These are phyloP conservation scores for Erebia epiphron DNA, from an alignment of 2,888 invertebrate genomes.

Conservation along the genomic window DNA sequence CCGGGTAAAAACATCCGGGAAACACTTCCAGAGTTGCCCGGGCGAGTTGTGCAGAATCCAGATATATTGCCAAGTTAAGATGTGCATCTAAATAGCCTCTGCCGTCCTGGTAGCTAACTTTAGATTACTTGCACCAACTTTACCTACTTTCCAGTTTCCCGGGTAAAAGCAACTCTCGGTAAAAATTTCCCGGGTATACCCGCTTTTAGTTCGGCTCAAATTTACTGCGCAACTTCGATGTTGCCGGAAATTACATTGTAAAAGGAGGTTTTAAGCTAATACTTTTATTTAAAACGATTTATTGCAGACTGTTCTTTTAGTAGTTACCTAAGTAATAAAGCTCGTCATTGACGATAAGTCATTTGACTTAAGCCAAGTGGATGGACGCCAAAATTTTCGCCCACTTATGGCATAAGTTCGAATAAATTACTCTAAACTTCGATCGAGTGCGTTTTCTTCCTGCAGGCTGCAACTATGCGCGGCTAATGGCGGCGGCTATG, in stretches of 20 bases:
- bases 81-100: constrained; percentile 82
- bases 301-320: not conserved
- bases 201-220: constrained; percentile 71
- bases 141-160: constrained; percentile 60
- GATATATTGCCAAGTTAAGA: constrained; percentile 81
- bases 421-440: too few relatives aligned
- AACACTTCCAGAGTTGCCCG: constrained; percentile 61
- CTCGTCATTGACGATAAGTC: too few relatives aligned
- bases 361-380: too few relatives aligned
- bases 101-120: constrained; percentile 79
- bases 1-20: constrained; percentile 49
- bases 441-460: too few relatives aligned
- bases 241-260: constrained; percentile 54
- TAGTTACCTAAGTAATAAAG: too few relatives aligned
- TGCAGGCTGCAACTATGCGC: too few relatives aligned
- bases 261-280: constrained; percentile 41
- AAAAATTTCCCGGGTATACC: constrained; percentile 51
- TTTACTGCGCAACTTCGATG: constrained; percentile 73
- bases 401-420: too few relatives aligned
- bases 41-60: constrained; percentile 64
- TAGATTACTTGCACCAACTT: constrained; percentile 82
- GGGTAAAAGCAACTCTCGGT: constrained; percentile 35
- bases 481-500: too few relatives aligned
- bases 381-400: too few relatives aligned
- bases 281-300: constrained; percentile 28